Conservation (phyloP, 2,113 vertebrate species). For the Vulpes lagopus region DNA sequence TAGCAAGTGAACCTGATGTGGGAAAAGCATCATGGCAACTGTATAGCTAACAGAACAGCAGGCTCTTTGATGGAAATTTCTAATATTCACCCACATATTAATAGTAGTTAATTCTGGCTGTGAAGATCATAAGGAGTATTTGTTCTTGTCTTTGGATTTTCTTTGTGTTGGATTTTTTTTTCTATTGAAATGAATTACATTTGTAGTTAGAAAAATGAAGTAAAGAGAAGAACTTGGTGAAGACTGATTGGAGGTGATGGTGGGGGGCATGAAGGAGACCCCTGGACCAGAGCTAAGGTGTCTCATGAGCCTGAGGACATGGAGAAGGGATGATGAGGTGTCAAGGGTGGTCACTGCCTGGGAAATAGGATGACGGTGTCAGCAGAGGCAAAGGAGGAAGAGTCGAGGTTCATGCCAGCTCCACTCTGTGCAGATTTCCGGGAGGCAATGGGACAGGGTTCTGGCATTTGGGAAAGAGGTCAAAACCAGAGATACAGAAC, state of each 20-base stretch:
- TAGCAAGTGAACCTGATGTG: background rate
- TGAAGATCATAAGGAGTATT: background rate
- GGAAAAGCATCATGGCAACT: background rate
- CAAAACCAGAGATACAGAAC: background rate
- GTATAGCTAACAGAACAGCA: fast-evolving
- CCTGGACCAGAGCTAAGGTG: background rate
- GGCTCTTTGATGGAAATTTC: background rate
- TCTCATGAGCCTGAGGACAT: background rate
- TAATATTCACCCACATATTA: background rate
- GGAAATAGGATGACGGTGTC: background rate
- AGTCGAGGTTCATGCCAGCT: background rate
- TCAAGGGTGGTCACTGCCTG: no score
- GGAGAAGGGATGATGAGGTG: no score
- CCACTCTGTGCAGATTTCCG: fast-evolving
- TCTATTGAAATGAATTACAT: background rate
- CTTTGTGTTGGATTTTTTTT: background rate
- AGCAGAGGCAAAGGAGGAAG: fast-evolving
- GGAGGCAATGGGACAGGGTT: background rate
- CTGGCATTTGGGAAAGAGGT: background rate
- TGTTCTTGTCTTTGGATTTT: background rate
- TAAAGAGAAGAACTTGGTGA: background rate
- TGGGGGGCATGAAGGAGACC: background rate
- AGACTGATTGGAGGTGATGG: background rate
- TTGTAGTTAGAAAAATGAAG: background rate
- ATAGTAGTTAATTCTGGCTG: background rate